Evolutionary conservation across 2,797 vertebrate genomes (phyloP).

Genomic region (Myotis vivesi): DNA sequence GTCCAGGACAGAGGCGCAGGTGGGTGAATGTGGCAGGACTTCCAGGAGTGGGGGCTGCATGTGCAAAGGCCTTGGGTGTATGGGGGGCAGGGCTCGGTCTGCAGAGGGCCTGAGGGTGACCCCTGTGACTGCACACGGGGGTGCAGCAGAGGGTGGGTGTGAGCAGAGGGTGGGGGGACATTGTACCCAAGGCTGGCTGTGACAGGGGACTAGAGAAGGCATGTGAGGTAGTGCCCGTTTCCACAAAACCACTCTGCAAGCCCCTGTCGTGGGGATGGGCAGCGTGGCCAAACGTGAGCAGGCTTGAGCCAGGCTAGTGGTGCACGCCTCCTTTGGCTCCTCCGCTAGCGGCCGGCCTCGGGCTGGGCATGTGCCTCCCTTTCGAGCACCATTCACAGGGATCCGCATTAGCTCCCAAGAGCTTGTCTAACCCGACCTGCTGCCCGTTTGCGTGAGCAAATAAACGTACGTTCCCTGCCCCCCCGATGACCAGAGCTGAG

Average conservation of each 20-base stretch:
- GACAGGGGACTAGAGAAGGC: neutral
- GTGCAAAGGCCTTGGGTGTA: neutral
- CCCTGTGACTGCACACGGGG: rapidly evolving
- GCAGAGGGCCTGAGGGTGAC: neutral
- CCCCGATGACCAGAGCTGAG: neutral
- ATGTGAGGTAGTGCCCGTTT: neutral
- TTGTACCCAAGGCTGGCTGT: neutral
- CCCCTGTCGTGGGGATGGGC: neutral
- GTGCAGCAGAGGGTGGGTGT: neutral
- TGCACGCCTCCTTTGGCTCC: neutral
- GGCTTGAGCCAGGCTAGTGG: neutral
- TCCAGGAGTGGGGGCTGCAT: rapidly evolving
- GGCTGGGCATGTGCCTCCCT: neutral
- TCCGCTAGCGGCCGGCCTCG: rapidly evolving
- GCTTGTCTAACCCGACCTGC: neutral
- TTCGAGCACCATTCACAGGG: neutral
- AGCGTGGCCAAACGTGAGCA: rapidly evolving
- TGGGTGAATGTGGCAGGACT: rapidly evolving
- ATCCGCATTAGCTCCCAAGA: neutral
- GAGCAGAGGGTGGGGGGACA: neutral
- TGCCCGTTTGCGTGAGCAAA: no score
- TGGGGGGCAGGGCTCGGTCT: rapidly evolving
- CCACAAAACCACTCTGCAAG: no score
- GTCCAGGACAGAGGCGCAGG: neutral
- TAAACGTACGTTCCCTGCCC: neutral